Base-by-base conservation (phyloP, 2,888 invertebrate genomes). In the Callimorpha dominula region DNA sequence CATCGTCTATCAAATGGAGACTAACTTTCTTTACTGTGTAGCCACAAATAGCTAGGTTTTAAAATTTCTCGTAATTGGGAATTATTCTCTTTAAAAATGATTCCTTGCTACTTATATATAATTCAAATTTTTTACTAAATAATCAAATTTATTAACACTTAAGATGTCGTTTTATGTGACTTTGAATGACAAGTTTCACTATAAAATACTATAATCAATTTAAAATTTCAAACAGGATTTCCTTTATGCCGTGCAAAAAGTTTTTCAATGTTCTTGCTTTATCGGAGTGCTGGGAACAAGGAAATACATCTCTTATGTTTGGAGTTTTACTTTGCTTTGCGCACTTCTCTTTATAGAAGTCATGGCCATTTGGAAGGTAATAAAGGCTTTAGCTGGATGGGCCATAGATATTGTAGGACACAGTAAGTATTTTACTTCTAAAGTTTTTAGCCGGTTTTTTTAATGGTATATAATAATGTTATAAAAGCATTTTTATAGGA, bases 381-480 rank as follows among this genome's bases (percentile, higher is more conserved):
- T 93, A 0, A 91, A 88, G 71, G 90, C 91, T 5, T 72, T 93
- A 0, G 87, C 88, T n/a, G 93, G 93, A 4, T 86, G 88, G 85
- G 91, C 92, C 6, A 78, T 81, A 7, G 91, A 90, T 72, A 89
- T 77, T 14, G 77, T 77, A 42, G 92, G 88, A 7, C 86, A 91
- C 63, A 86, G 93, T 93, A 78, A 88, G 92, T 89, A 31, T 31
- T 31, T 31, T 1, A 31, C 31, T 31, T 31, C 31, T 31, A 2
- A 31, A 31, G 31, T 31, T 31, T 31, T 31, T 31, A 2, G 31
- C 31, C 31, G 2, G 31, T 31, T 31, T 31, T 31, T 31, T 31
- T 1, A 31, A 31, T 31, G 31, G 31, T 1, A 31, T 31, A 31
- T 31, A 31, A 2, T 31, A 31, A 31, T 31, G 31, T 31, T 31